Percentiles rank a stretch among this genome's conserved stretches.
Evolutionary conservation across 2,888 invertebrate species (phyloP).

Genomic region (Hedychridium roseum): DNA sequence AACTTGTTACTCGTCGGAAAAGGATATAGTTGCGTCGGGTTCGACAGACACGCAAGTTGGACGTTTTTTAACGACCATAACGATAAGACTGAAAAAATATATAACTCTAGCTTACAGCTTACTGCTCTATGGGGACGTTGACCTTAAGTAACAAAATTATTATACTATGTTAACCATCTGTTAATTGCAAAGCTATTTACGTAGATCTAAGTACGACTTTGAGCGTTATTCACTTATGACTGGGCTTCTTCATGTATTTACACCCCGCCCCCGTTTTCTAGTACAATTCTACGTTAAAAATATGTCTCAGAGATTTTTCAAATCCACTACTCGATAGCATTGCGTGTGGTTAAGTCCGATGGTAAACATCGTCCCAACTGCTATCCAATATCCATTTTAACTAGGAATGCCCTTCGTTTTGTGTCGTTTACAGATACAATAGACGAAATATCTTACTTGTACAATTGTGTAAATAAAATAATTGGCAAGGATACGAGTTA

Average conservation of each 20-base stretch:
- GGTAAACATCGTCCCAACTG: too few relatives aligned
- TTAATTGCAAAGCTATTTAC: slow-evolving; percentile 24
- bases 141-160: slow-evolving; percentile 34
- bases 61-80: slow-evolving; percentile 23
- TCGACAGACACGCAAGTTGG: slow-evolving; percentile 13
- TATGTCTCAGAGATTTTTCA: slow-evolving; percentile 26
- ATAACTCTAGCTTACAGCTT: slow-evolving; percentile 46
- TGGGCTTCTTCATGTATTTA: slow-evolving; percentile 8
- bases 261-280: slow-evolving; percentile 15
- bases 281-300: slow-evolving; percentile 21
- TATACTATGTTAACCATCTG: slow-evolving; percentile 26
- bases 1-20: slow-evolving; percentile 16
- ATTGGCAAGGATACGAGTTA: too few relatives aligned
- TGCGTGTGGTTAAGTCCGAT: slow-evolving; percentile 33
- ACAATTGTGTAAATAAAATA: too few relatives aligned
- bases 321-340: slow-evolving; percentile 29
- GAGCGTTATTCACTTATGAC: slow-evolving; percentile 21
- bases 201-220: slow-evolving; percentile 33
- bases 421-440: too few relatives aligned
- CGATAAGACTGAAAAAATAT: slow-evolving; percentile 37
- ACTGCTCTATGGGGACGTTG: slow-evolving; percentile 35
- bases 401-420: too few relatives aligned
- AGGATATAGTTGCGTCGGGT: slow-evolving; percentile 6
- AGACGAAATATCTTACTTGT: too few relatives aligned
- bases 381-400: too few relatives aligned